phyloP scores from a whole-genome alignment of 2,113 vertebrate species.

The Paramisgurnus dabryanus region DNA sequence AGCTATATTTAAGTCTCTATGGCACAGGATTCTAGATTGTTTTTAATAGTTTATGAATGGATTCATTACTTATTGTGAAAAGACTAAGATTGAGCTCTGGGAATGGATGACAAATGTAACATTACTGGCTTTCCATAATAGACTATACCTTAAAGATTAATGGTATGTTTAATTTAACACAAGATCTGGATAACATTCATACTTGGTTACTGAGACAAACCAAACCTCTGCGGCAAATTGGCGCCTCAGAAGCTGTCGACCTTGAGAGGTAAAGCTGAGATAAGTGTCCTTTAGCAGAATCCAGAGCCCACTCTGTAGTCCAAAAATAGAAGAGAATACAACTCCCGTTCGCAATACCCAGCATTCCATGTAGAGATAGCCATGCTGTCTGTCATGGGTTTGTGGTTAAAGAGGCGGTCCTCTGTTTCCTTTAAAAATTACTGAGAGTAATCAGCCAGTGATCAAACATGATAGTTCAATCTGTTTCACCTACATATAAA shows the following conservation, averaged over 20 bases:
- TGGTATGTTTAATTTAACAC: constrained; percentile 18
- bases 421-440: constrained; percentile 37
- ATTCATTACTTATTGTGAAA: too few species aligned
- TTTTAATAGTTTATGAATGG: too few species aligned
- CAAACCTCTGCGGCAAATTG: constrained; percentile 37
- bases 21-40: too few species aligned
- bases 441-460: constrained; percentile 22
- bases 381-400: constrained; percentile 55
- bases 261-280: constrained; percentile 63
- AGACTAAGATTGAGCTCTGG: too few species aligned
- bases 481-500: too few species aligned
- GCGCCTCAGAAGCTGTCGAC: constrained; percentile 52
- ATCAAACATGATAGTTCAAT: constrained; percentile 1
- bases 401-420: constrained; percentile 60
- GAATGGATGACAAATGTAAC: too few species aligned
- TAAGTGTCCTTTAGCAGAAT: constrained; percentile 58
- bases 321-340: constrained; percentile 65
- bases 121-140: not conserved
- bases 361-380: constrained; percentile 60
- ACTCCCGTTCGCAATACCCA: constrained; percentile 58
- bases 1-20: too few species aligned
- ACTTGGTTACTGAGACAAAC: constrained; percentile 45
- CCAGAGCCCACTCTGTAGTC: constrained; percentile 53
- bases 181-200: constrained; percentile 31
- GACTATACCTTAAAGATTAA: not conserved